phyloP scores from a whole-genome alignment of 2,888 invertebrate genomes.

The Brachycybe producta region DNA sequence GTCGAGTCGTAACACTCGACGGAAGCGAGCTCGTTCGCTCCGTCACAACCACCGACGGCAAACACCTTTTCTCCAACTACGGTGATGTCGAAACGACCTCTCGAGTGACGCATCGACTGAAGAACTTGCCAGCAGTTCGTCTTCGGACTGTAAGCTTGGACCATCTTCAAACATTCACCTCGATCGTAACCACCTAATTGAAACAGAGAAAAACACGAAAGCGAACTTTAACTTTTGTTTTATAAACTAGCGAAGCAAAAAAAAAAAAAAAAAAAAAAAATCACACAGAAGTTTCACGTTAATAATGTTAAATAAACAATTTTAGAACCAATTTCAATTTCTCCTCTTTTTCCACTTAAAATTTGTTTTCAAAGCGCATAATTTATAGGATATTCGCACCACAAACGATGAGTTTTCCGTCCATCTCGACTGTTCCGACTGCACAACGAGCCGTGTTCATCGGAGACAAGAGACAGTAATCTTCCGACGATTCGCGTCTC shows the following conservation, averaged over 20 bases:
- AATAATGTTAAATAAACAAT: too few species aligned
- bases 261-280: too few species aligned
- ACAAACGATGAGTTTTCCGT: constrained; percentile 59
- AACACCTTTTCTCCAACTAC: constrained; percentile 54
- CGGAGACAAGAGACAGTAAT: constrained; percentile 44
- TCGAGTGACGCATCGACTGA: constrained; percentile 55
- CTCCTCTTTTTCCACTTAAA: not conserved
- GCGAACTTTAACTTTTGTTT: constrained; percentile 1
- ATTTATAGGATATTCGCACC: constrained; percentile 51
- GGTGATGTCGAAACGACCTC: constrained; percentile 67
- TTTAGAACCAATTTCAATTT: not conserved
- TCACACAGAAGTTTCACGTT: too few species aligned
- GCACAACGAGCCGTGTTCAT: constrained; percentile 59
- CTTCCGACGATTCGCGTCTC: constrained; percentile 42
- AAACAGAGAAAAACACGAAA: constrained; percentile 1
- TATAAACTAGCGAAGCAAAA: too few species aligned
- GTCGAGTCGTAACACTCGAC: constrained; percentile 49
- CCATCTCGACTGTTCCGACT: constrained; percentile 56
- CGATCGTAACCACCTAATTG: constrained; percentile 61
- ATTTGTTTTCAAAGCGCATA: not conserved
- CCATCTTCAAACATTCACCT: constrained; percentile 61
- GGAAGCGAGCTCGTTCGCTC: constrained; percentile 61
- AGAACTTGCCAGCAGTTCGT: constrained; percentile 54
- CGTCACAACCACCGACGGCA: constrained; percentile 71
- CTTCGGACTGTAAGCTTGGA: constrained; percentile 58